Conservation (phyloP, 2,113 vertebrate species). For the Urocitellus parryii region DNA sequence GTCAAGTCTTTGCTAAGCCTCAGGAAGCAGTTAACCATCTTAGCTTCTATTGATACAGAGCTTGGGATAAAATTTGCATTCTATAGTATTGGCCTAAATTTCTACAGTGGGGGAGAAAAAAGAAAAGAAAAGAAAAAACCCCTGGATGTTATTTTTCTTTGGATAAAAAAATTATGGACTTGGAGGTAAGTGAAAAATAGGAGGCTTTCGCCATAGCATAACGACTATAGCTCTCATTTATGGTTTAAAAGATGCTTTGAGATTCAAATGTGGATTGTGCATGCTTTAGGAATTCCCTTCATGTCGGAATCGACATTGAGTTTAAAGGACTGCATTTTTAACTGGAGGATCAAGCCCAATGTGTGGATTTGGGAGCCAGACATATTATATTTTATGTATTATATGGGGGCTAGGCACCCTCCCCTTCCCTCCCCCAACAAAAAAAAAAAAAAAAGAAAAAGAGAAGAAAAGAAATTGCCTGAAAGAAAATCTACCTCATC, state of each 20-base stretch:
- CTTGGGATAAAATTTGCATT: constrained; percentile 34
- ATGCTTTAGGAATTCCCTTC: constrained; percentile 71
- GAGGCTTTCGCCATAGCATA: not conserved
- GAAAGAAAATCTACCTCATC: constrained; percentile 80
- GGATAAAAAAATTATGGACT: not conserved
- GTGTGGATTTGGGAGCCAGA: not conserved
- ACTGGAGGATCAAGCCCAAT: not conserved
- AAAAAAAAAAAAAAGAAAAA: not conserved
- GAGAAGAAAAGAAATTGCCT: constrained; percentile 48
- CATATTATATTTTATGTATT: not conserved
- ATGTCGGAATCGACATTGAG: constrained; percentile 60
- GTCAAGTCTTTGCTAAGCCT: constrained; percentile 34
- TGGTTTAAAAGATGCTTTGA: constrained; percentile 50
- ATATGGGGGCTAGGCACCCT: too few species aligned
- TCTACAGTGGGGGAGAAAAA: not conserved
- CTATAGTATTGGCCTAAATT: constrained; percentile 15
- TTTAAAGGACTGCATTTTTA: constrained; percentile 70
- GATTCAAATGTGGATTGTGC: constrained; percentile 66
- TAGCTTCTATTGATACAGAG: constrained; percentile 2
- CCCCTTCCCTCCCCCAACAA: too few species aligned
- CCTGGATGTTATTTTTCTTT: constrained; percentile 31
- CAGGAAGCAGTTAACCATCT: constrained; percentile 41
- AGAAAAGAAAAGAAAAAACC: not conserved
- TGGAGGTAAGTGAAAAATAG: not conserved
- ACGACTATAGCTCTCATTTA: not conserved